These are phyloP conservation scores for Gastrophryne carolinensis DNA, from an alignment of 2,797 vertebrate species.

Conservation along the genomic window DNA sequence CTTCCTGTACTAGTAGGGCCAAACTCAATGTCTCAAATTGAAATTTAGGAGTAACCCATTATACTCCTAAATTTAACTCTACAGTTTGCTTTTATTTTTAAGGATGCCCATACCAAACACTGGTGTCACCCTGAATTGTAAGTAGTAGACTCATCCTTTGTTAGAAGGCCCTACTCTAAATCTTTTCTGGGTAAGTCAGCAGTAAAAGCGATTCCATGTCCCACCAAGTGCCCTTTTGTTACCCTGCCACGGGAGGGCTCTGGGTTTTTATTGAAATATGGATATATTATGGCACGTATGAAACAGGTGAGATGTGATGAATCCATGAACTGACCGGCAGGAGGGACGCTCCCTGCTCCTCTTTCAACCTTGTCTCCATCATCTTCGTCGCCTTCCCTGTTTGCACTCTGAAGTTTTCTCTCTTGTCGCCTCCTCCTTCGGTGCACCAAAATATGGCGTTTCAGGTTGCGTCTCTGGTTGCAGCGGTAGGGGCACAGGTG, in stretches of 20 bases:
- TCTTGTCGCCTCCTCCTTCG: slow-evolving; percentile 53
- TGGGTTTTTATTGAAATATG: not conserved
- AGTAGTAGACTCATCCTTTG: too few species aligned
- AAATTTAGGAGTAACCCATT: too few species aligned
- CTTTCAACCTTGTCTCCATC: not conserved
- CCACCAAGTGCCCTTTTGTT: fast-evolving
- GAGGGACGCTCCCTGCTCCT: not conserved
- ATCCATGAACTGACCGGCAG: not conserved
- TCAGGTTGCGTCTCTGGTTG: slow-evolving; percentile 71
- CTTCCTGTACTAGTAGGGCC: too few species aligned
- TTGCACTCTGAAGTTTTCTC: slow-evolving; percentile 14
- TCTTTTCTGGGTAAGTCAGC: too few species aligned
- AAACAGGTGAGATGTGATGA: not conserved
- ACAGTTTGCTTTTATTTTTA: too few species aligned
- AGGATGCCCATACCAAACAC: too few species aligned
- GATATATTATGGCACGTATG: not conserved
- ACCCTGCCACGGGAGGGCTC: not conserved
- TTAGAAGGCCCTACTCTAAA: too few species aligned
- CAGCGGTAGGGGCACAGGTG: slow-evolving; percentile 73
- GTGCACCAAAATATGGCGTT: slow-evolving; percentile 68
- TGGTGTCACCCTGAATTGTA: too few species aligned
- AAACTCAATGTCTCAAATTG: too few species aligned
- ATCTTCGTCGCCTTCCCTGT: slow-evolving; percentile 34
- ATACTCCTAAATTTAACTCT: too few species aligned
- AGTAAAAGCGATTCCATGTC: too few species aligned